phyloP scores from a whole-genome alignment of 2,797 vertebrate genomes.

The Eremophila alpestris region DNA sequence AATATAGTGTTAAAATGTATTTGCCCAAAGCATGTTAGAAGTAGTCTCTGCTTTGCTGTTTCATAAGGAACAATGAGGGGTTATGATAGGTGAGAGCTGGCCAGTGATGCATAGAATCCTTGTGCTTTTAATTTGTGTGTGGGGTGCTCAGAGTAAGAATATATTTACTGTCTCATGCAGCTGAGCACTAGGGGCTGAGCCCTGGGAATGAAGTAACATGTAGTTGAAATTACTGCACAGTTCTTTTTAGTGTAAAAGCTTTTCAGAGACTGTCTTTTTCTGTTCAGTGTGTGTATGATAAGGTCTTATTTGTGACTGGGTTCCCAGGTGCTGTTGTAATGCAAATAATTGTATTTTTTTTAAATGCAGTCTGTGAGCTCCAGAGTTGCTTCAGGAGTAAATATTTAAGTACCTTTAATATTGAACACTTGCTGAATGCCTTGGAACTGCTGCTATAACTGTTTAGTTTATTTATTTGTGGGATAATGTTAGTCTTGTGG shows the following conservation, averaged over 20 bases:
- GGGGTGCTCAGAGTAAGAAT: background rate
- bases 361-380: background rate
- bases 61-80: background rate
- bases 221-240: background rate
- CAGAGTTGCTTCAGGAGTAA: slow-evolving; percentile 18
- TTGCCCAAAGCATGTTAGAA: background rate
- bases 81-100: background rate
- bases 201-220: background rate
- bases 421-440: background rate
- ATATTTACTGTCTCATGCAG: slow-evolving; percentile 2
- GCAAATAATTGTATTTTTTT: background rate
- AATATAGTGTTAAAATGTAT: background rate
- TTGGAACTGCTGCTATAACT: background rate
- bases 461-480: background rate
- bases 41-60: background rate
- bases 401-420: slow-evolving; percentile 44
- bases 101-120: background rate
- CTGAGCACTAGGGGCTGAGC: background rate
- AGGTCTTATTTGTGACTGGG: background rate
- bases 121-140: slow-evolving; percentile 3
- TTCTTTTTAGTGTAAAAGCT: background rate
- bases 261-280: background rate
- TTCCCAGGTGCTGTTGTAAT: slow-evolving; percentile 30
- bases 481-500: background rate
- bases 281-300: background rate